Conservation (phyloP, 2,888 invertebrate genomes). For the Augochlorella aurata region DNA sequence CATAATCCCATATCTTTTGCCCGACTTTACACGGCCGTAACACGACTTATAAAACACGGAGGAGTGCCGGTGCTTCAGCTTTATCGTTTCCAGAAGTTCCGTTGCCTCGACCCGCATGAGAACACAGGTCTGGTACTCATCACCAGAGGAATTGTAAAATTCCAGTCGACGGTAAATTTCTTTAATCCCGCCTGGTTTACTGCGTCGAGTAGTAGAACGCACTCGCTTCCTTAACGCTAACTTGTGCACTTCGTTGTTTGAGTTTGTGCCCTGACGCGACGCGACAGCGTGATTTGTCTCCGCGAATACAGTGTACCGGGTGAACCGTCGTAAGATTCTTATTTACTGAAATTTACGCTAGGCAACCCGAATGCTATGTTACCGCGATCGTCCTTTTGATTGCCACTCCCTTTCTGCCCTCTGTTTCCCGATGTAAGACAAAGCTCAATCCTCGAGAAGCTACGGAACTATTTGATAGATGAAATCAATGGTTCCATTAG, state of each 20-base stretch:
- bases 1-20: constrained; percentile 8
- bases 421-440: not conserved
- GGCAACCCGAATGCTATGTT: not conserved
- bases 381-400: not conserved
- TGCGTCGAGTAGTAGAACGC: not conserved
- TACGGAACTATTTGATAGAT: too few relatives aligned
- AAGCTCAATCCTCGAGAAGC: too few relatives aligned
- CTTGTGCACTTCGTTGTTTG: not conserved
- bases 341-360: constrained; percentile 10
- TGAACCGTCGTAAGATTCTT: constrained; percentile 19
- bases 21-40: constrained; percentile 12
- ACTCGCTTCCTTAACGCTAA: not conserved
- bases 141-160: constrained; percentile 7
- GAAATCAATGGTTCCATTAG: too few relatives aligned
- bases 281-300: not conserved
- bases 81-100: constrained; percentile 18
- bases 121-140: not conserved
- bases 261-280: not conserved
- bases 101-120: too few relatives aligned
- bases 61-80: not conserved
- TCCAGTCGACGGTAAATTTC: not conserved
- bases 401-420: not conserved
- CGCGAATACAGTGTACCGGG: constrained; percentile 16
- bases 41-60: constrained; percentile 7
- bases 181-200: not conserved